Conservation (phyloP, 2,888 invertebrate species). For the Platycheirus albimanus region DNA sequence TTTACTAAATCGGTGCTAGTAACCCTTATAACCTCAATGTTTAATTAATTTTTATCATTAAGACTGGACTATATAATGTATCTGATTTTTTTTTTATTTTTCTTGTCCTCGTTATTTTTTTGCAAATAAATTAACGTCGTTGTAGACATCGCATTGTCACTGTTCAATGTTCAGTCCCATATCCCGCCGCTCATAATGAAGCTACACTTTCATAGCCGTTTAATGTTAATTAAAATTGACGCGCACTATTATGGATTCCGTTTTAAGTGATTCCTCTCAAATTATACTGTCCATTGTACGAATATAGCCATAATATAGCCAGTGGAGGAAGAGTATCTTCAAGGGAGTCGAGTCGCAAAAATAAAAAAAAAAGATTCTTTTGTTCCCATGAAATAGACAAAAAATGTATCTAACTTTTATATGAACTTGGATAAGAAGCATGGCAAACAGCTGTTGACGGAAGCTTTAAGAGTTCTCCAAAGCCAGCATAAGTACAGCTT, state of each 20-base stretch:
- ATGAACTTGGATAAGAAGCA: constrained; percentile 34
- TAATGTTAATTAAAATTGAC: constrained; percentile 61
- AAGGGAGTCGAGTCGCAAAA: not conserved
- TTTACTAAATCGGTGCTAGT: not conserved
- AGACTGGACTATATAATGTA: not conserved
- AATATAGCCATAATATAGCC: not conserved
- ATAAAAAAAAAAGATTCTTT: constrained; percentile 8
- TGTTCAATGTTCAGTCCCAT: constrained; percentile 1
- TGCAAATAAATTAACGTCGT: constrained; percentile 22
- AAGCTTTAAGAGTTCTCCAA: constrained; percentile 35
- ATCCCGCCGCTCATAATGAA: not conserved
- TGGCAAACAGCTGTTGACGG: constrained; percentile 49
- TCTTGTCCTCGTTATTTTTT: constrained; percentile 24
- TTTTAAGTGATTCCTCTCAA: constrained; percentile 55
- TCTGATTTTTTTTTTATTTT: constrained; percentile 20
- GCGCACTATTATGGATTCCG: constrained; percentile 65
- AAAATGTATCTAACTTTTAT: not conserved
- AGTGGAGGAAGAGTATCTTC: constrained; percentile 16
- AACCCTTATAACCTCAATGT: constrained; percentile 5
- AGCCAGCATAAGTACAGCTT: constrained; percentile 28
- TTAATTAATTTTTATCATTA: constrained; percentile 16
- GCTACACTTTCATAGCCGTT: constrained; percentile 27
- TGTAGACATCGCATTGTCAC: not conserved
- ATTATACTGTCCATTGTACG: not conserved
- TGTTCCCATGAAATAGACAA: not conserved